phyloP scores from a whole-genome alignment of 2,113 vertebrate genomes.

The Seriola aureovittata region DNA sequence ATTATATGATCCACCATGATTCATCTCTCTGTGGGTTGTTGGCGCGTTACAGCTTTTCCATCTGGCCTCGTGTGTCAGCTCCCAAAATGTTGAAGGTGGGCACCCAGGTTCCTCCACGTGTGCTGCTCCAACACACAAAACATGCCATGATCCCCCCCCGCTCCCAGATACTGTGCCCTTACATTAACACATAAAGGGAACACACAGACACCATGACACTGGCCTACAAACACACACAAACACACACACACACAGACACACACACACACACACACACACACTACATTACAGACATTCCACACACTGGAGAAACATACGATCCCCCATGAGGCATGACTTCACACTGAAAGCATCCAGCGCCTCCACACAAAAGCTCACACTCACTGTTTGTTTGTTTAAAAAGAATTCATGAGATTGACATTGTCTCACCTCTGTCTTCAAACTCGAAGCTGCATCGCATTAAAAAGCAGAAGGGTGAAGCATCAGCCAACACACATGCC shows the following conservation, averaged over 20 bases:
- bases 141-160: neutral
- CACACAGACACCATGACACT: neutral
- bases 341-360: constrained; percentile 54
- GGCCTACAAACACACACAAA: constrained; percentile 13
- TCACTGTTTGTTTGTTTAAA: neutral
- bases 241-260: constrained; percentile 39
- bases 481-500: constrained; percentile 46
- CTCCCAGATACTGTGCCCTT: neutral
- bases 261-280: constrained; percentile 33
- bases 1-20: constrained; percentile 41
- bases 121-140: constrained; percentile 16
- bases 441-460: constrained; percentile 3
- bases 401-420: neutral
- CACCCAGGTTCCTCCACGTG: constrained; percentile 20
- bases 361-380: neutral
- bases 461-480: constrained; percentile 36
- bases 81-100: neutral
- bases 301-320: constrained; percentile 57
- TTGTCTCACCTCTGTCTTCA: constrained; percentile 71
- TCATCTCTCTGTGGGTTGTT: constrained; percentile 63
- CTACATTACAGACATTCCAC: constrained; percentile 75
- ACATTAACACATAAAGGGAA: neutral
- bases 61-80: constrained; percentile 33
- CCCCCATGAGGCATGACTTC: constrained; percentile 59
- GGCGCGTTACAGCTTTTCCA: constrained; percentile 32